Base-by-base conservation (phyloP, 64 coral and sea anemone species). In the Actinia tenebrosa region DNA sequence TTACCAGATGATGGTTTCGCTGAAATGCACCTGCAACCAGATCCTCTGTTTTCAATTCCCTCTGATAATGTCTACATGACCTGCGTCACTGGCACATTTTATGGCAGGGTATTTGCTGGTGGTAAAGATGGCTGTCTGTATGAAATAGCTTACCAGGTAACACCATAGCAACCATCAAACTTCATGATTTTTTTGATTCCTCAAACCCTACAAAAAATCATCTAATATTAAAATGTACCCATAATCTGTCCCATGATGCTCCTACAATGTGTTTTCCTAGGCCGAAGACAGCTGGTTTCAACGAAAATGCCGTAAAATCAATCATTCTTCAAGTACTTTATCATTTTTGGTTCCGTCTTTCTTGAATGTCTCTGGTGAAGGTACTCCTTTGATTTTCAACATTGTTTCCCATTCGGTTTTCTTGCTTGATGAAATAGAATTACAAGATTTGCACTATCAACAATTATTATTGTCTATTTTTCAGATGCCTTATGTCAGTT, bases 81-180 rank as follows among this genome's bases (percentile, higher is more conserved):
- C 26, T 87, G 96, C 20, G 82, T 98, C 50, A 92, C 85, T 44
- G 93, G 93, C 5, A 98, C 93, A 18, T 61, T 92, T 44, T 68
- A 50, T 14, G 96, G 96, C 37, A 92, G 96, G 25, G 88, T 98
- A 14, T 98, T 98, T 46, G 72, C 92, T 56, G 93, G 96, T 80
- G 96, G 96, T 66, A 94, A 91, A 80, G 96, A 98, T 90, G 93
- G 90, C 44, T 98, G 90, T 92, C 82, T 98, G 0, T 95, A 98
- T 91, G 96, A 98, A 83, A 82, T 98, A 75, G 90, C 89, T 86
- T 98, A 98, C 87, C 96, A 98, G 96, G 95, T 98, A 90, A 16
- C 4, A 50, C 47, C 47, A 8, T 50, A 50, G 47, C 47, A 50
- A 50, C 47, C 47, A 50, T 50, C 47, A 50, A 50, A 50, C 47